These are phyloP conservation scores for Leuciscus idus DNA, from an alignment of 2,113 vertebrate genomes.

Conservation along the genomic window DNA sequence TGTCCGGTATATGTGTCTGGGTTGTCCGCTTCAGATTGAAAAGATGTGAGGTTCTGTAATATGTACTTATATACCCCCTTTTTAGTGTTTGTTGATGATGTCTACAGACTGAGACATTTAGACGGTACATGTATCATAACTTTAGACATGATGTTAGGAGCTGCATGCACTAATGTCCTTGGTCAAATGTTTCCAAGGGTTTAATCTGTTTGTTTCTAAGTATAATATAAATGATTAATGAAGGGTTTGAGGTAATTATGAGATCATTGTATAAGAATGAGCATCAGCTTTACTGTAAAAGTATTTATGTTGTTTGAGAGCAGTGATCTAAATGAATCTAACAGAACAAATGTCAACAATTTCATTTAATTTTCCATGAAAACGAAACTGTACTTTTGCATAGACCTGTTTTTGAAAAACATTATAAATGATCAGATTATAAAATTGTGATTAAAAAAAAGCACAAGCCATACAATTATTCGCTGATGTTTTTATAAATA, in stretches of 20 bases:
- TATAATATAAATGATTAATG: neutral
- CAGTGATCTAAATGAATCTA: neutral
- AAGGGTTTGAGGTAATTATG: neutral
- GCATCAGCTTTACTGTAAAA: neutral
- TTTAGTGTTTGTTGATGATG: neutral
- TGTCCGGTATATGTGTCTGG: neutral
- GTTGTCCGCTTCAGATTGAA: neutral
- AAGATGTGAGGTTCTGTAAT: neutral
- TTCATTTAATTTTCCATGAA: neutral
- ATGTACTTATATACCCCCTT: neutral
- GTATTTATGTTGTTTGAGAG: neutral
- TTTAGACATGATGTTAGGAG: neutral
- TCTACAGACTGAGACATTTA: neutral
- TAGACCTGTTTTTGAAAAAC: neutral
- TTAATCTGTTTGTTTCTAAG: neutral
- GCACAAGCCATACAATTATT: neutral
- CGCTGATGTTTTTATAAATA: conserved; percentile 1
- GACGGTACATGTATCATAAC: conserved; percentile 10
- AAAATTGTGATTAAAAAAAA: conserved; percentile 15
- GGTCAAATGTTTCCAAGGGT: conserved; percentile 8
- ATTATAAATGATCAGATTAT: neutral
- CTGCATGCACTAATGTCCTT: neutral
- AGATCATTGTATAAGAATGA: conserved; percentile 9
- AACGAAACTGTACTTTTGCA: neutral
- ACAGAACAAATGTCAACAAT: neutral